These are phyloP conservation scores for Oceanodroma tethys DNA, from an alignment of 2,113 vertebrate species.

Conservation along the genomic window DNA sequence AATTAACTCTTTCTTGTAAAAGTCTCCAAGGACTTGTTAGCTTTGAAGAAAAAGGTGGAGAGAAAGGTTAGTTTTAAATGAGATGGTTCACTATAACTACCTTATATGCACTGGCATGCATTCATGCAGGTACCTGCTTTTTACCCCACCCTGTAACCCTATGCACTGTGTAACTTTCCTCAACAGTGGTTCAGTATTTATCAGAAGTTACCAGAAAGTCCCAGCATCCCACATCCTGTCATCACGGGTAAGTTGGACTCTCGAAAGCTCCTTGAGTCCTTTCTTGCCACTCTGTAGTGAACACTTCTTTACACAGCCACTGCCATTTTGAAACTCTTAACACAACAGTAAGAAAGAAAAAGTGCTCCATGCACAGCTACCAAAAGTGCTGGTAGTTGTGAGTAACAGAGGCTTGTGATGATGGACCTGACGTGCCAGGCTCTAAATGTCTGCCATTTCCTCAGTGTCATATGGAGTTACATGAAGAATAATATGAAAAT, in stretches of 20 bases:
- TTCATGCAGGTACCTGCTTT: not conserved
- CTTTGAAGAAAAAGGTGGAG: not conserved
- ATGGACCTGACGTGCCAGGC: not conserved
- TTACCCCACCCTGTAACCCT: not conserved
- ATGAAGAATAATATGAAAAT: not conserved
- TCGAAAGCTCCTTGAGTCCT: not conserved
- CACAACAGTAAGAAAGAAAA: not conserved
- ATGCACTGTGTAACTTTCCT: rapidly evolving
- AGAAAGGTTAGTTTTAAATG: not conserved
- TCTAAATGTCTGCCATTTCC: not conserved
- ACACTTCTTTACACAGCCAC: not conserved
- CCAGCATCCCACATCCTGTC: not conserved
- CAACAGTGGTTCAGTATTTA: not conserved
- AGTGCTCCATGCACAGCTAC: not conserved
- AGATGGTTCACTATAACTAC: not conserved
- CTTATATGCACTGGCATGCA: not conserved
- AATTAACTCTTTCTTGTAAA: not conserved
- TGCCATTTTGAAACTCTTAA: not conserved
- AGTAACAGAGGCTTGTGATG: not conserved
- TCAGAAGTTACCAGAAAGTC: not conserved
- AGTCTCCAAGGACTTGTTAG: not conserved
- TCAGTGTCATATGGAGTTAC: not conserved
- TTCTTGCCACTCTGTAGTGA: not conserved
- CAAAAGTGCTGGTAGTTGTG: not conserved
- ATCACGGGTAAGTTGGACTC: not conserved